Evolutionary conservation across 2,888 invertebrate genomes (phyloP).

Genomic region (Chrysina gloriosa): DNA sequence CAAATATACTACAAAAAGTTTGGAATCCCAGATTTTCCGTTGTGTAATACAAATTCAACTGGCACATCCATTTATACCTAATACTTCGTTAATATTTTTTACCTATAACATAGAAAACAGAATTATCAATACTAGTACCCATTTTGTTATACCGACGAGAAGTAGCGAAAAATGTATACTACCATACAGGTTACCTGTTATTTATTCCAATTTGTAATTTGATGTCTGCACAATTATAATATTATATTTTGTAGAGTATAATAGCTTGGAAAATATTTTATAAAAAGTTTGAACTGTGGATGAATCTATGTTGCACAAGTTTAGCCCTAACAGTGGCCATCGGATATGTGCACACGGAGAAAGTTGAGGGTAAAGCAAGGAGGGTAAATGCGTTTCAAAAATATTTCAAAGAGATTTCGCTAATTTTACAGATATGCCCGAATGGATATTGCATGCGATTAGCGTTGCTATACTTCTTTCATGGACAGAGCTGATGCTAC

Average conservation of each 20-base stretch:
- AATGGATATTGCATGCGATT: slow-evolving; percentile 63
- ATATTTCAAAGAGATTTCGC: too few species aligned
- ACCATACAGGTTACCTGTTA: too few species aligned
- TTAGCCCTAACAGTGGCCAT: slow-evolving; percentile 59
- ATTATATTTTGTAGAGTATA: slow-evolving; percentile 53
- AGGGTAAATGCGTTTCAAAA: not conserved
- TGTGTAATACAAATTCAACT: too few species aligned
- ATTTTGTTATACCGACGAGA: too few species aligned
- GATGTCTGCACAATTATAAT: not conserved
- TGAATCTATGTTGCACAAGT: slow-evolving; percentile 60
- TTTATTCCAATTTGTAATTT: too few species aligned
- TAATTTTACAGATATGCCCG: slow-evolving; percentile 50
- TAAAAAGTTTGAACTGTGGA: slow-evolving; percentile 63
- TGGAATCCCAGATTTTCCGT: too few species aligned
- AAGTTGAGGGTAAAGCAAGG: slow-evolving; percentile 18
- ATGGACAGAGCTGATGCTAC: slow-evolving; percentile 69
- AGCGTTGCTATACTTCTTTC: slow-evolving; percentile 66
- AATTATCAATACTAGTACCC: too few species aligned
- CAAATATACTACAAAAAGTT: too few species aligned
- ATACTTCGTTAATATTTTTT: too few species aligned
- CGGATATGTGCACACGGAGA: slow-evolving; percentile 26
- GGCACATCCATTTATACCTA: too few species aligned
- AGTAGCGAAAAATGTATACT: too few species aligned
- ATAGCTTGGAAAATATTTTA: slow-evolving; percentile 60
- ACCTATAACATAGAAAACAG: too few species aligned